These are phyloP conservation scores for Dicyrtomina minuta DNA, from an alignment of 2,888 invertebrate genomes.

Conservation along the genomic window DNA sequence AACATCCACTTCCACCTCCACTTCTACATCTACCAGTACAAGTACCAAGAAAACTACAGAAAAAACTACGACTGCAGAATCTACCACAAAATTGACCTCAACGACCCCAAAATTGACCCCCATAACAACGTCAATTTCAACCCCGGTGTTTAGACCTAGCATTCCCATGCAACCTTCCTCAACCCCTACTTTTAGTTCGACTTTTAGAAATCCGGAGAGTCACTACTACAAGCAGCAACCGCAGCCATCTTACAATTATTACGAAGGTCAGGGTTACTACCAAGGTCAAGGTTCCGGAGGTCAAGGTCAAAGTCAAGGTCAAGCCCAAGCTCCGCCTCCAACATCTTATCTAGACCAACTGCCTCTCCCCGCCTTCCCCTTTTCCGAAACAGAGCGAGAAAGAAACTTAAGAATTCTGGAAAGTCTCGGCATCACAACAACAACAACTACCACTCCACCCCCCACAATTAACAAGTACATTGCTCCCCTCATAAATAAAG, in stretches of 20 bases:
- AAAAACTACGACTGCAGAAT: not conserved
- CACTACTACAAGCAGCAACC: too few relatives aligned
- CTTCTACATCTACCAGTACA: not conserved
- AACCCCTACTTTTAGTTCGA: too few relatives aligned
- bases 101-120: slow-evolving; percentile 1
- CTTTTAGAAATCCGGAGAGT: too few relatives aligned
- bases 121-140: not conserved
- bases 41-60: slow-evolving; percentile 1
- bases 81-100: not conserved
- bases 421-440: slow-evolving; percentile 1
- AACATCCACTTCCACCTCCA: slow-evolving; percentile 18
- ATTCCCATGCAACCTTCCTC: too few relatives aligned
- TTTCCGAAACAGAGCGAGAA: not conserved
- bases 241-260: too few relatives aligned
- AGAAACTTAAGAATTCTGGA: slow-evolving; percentile 12
- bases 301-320: too few relatives aligned
- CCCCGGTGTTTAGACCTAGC: not conserved
- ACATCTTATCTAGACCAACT: too few relatives aligned
- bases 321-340: not conserved
- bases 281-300: too few relatives aligned
- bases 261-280: too few relatives aligned
- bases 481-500: slow-evolving; percentile 10
- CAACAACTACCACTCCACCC: slow-evolving; percentile 29
- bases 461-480: not conserved
- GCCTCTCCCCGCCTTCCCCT: too few relatives aligned